Base-by-base conservation (phyloP, 2,797 vertebrate species). In the Sebastes baramenuke region DNA sequence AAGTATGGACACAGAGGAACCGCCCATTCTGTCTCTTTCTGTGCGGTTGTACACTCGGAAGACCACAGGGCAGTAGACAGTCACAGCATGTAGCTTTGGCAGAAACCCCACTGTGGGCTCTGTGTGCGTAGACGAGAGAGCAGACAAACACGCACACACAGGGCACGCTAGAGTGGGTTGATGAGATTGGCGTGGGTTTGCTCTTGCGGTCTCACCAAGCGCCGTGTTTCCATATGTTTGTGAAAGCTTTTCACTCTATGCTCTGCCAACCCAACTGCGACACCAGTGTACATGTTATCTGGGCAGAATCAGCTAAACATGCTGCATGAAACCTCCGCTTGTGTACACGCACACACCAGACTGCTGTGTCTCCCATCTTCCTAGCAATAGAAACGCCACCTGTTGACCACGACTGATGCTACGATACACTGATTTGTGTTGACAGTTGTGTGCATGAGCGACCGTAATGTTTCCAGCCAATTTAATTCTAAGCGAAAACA, bases 211-310 rank as follows among this genome's bases (percentile, higher is more conserved):
- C 84, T 78, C 80, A 77, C 77, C 46, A 54, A 91, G 79, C 27
- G 8, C 69, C 79, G 67, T 68, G 86, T 90, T 90, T 89, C 90
- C 89, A 86, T 92, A 88, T 91, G 89, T 91, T 88, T 87, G 77
- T 76, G 74, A 87, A 88, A 81, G 81, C 76, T 87, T 92, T 79
- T 78, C 76, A 71, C 70, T 78, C 77, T 80, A 14, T 46, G 75
- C 69, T 84, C 62, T 89, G 87, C 88, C 88, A 89, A 64, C 70
- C 74, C 81, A 82, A 82, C 88, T 85, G 82, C 85, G 87, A 88
- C 81, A 66, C 82, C 7, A 8, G 46, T 61, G 76, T 58, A 34
- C 79, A 78, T n/a, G 62, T 22, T 87, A 83, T 88, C 83, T 79
- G 80, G 32, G 81, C 72, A 82, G 71, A 83, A 73, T 82, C 79